phyloP scores from a whole-genome alignment of 2,113 vertebrate genomes.

The Toxostoma redivivum region DNA sequence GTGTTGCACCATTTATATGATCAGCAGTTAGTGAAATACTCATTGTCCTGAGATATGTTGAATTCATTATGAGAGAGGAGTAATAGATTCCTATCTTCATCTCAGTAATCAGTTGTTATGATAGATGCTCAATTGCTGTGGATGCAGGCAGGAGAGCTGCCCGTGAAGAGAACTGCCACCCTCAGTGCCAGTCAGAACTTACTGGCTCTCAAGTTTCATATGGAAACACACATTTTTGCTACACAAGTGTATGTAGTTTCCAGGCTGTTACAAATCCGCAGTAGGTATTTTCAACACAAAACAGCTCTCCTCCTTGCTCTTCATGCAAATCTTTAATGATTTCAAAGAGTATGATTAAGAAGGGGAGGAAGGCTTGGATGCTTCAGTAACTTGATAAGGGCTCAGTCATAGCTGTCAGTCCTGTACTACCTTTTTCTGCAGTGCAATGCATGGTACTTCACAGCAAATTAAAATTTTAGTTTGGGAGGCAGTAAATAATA shows the following conservation, averaged over 20 bases:
- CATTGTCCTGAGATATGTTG: constrained; percentile 32
- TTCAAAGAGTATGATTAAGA: not conserved
- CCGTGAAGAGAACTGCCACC: not conserved
- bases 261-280: not conserved
- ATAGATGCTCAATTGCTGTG: not conserved
- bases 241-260: not conserved
- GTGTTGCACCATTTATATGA: not conserved
- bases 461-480: not conserved
- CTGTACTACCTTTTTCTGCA: not conserved
- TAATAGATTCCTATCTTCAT: constrained; percentile 13
- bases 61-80: constrained; percentile 15
- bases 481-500: not conserved
- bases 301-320: not conserved
- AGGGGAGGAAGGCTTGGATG: not conserved
- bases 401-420: not conserved
- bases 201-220: not conserved
- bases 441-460: not conserved
- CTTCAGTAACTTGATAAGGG: not conserved
- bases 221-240: not conserved
- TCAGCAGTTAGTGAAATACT: constrained; percentile 49
- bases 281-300: not conserved
- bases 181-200: not conserved
- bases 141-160: not conserved
- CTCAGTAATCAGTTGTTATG: not conserved
- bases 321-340: fast-evolving